Evolutionary conservation across 2,888 invertebrate species (phyloP).

Genomic region (Erynnis tages): DNA sequence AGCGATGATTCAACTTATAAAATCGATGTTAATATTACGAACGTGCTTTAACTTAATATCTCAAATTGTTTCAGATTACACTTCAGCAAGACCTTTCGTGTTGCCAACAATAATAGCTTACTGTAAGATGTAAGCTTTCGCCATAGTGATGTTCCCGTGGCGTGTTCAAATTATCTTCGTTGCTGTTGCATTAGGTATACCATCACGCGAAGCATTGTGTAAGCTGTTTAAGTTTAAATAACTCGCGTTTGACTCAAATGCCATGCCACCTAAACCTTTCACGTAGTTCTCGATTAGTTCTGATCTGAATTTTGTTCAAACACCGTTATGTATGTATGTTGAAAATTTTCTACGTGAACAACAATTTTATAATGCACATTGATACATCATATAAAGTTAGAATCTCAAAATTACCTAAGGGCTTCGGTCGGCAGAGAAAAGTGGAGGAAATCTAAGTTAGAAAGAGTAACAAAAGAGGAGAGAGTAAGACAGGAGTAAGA

Average conservation of each 20-base stretch:
- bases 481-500: too few relatives aligned
- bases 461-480: too few relatives aligned
- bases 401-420: neutral
- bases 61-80: slow-evolving; percentile 11
- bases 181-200: slow-evolving; percentile 24
- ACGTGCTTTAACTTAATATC: too few relatives aligned
- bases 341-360: neutral
- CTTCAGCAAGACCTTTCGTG: slow-evolving; percentile 17
- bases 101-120: slow-evolving; percentile 22
- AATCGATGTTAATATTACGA: too few relatives aligned
- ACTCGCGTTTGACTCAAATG: slow-evolving; percentile 20
- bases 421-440: neutral
- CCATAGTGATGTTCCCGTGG: slow-evolving; percentile 27
- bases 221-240: slow-evolving; percentile 26
- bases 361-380: neutral
- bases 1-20: too few relatives aligned
- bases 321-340: too few relatives aligned
- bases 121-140: slow-evolving; percentile 26
- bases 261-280: slow-evolving; percentile 12
- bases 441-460: too few relatives aligned
- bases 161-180: slow-evolving; percentile 27
- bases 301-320: neutral
- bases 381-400: neutral
- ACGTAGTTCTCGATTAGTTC: neutral
- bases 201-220: slow-evolving; percentile 28